These are phyloP conservation scores for Phyllopteryx taeniolatus DNA, from an alignment of 2,113 vertebrate genomes.

Conservation along the genomic window DNA sequence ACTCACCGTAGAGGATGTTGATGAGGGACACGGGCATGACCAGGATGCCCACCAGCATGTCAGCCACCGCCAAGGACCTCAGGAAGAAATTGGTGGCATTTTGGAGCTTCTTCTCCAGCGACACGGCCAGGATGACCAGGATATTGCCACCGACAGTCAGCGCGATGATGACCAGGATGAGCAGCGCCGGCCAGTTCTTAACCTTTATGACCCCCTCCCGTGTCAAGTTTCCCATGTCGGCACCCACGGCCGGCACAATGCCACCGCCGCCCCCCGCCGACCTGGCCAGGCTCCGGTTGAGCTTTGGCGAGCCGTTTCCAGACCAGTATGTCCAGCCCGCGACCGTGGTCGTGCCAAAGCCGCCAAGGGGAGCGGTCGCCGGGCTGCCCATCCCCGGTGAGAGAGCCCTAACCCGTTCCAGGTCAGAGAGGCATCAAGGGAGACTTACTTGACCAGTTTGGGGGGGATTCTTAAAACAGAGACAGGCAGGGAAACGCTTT, in stretches of 20 bases:
- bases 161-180: constrained; percentile 91
- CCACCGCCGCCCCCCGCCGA: constrained; percentile 61
- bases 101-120: constrained; percentile 96
- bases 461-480: not conserved
- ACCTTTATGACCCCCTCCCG: constrained; percentile 68
- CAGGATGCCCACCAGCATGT: constrained; percentile 97
- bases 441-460: not conserved
- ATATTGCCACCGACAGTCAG: constrained; percentile 95
- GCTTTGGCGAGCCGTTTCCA: constrained; percentile 65
- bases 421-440: constrained; percentile 10
- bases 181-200: constrained; percentile 95
- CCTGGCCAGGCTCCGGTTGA: constrained; percentile 73
- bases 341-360: constrained; percentile 75
- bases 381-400: constrained; percentile 72
- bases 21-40: constrained; percentile 97
- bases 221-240: constrained; percentile 60
- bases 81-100: constrained; percentile 98
- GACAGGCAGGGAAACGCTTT: not conserved
- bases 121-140: constrained; percentile 94
- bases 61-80: constrained; percentile 93
- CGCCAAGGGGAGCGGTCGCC: constrained; percentile 69
- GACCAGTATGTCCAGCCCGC: constrained; percentile 77
- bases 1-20: constrained; percentile 95
- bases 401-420: not conserved
- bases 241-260: constrained; percentile 43